phyloP scores from a whole-genome alignment of 2,797 vertebrate species.

The Acrossocheilus wenchowensis region DNA sequence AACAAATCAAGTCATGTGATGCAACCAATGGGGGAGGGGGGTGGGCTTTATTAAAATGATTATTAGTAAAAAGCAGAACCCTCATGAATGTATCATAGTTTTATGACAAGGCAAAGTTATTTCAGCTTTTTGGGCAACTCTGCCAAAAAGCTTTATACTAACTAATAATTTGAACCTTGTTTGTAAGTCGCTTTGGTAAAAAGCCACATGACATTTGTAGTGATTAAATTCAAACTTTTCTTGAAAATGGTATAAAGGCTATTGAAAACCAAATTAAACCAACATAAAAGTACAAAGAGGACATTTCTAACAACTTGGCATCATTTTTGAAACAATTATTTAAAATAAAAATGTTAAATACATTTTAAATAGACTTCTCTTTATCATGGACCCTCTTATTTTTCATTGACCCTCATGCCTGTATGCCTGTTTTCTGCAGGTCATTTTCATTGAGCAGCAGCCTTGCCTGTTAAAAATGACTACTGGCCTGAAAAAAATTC shows the following conservation, averaged over 20 bases:
- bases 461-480: constrained; percentile 24
- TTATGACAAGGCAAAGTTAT: no score
- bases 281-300: neutral
- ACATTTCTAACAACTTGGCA: no score
- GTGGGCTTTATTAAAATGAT: no score
- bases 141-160: no score
- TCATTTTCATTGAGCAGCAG: neutral
- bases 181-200: no score
- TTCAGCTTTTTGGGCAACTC: no score
- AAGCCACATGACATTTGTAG: neutral
- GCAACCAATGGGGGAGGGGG: no score
- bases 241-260: neutral
- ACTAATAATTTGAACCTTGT: no score
- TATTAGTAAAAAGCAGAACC: no score
- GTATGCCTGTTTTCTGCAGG: neutral
- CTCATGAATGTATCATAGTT: no score
- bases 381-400: neutral
- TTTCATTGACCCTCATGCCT: neutral
- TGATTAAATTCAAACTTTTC: neutral
- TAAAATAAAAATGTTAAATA: neutral
- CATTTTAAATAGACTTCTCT: neutral
- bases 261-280: neutral
- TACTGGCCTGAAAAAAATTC: constrained; percentile 33
- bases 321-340: no score
- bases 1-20: no score